Base-by-base conservation (phyloP, 1,140 invertebrate genomes). In the Drosophila novamexicana region DNA sequence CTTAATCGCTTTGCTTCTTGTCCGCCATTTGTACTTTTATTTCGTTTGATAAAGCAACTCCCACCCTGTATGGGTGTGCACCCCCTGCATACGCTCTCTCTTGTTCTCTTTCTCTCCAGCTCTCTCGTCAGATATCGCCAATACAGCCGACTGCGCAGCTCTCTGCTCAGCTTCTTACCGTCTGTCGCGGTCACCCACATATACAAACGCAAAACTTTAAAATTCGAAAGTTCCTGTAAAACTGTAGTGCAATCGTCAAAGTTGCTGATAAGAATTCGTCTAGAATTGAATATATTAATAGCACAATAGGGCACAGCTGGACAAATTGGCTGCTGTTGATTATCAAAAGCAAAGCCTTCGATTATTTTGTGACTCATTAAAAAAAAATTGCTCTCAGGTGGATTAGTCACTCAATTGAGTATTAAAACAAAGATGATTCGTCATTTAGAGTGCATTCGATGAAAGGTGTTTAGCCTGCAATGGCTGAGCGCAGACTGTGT, bases 21-120 rank as follows among this genome's bases (percentile, higher is more conserved):
- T 69, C 83, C 83, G 83, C 83, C 83, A 86, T 86, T 64, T 82
- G 79, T 71, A 77, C 77, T 86, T 83, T 80, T 42, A 79, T 56
- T 71, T 75, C 45, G 47, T 70, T 79, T 80, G 69, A 83, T 89
- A 86, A 86, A 89, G 50, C 65, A 76, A 79, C 76, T 79, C 73
- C 76, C 76, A 79, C 76, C 76, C 73, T 67, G 32, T 57, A 34
- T 64, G 58, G 58, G 58, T 59, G 58, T 70, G 59, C 72, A 64
- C 67, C 62, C 74, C 59, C 32, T 72, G 59, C 14, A 66, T 50
- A 22, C 44, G 44, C 50, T 22, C 58, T 75, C 53, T 69, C 62
- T 67, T 58, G 40, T 72, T 69, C 68, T 77, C 44, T 81, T 52
- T 40, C 32, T 67, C 34, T 34, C n/a, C 53, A 14, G 40, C 47